phyloP scores from a whole-genome alignment of 2,888 invertebrate species.

The Didymodactylos carnosus region DNA sequence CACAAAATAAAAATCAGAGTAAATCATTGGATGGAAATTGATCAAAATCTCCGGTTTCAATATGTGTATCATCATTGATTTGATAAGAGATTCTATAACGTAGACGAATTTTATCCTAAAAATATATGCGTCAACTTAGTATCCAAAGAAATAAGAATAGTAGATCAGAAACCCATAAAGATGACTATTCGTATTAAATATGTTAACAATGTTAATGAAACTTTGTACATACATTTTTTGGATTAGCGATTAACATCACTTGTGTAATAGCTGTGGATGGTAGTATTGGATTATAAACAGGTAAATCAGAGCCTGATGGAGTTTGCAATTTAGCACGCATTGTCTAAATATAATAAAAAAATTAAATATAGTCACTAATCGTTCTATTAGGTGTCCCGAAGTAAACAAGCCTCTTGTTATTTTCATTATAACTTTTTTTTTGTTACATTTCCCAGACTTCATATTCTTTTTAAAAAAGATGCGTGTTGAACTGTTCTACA shows the following conservation, averaged over 20 bases:
- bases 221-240: slow-evolving; percentile 43
- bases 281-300: slow-evolving; percentile 65
- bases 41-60: slow-evolving; percentile 30
- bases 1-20: too few species aligned
- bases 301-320: slow-evolving; percentile 55
- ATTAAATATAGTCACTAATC: neutral
- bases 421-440: too few species aligned
- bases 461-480: too few species aligned
- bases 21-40: too few species aligned
- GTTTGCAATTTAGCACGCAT: slow-evolving; percentile 64
- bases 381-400: too few species aligned
- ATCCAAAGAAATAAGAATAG: too few species aligned
- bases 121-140: slow-evolving; percentile 10
- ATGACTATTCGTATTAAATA: neutral
- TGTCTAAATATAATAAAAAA: slow-evolving; percentile 40
- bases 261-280: slow-evolving; percentile 73
- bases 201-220: too few species aligned
- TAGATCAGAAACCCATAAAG: neutral
- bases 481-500: too few species aligned
- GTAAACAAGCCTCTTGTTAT: too few species aligned
- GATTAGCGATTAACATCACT: slow-evolving; percentile 62
- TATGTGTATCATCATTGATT: slow-evolving; percentile 20
- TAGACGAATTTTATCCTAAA: slow-evolving; percentile 30
- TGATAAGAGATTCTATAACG: slow-evolving; percentile 30
- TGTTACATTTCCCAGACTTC: too few species aligned